Evolutionary conservation across 2,113 vertebrate genomes (phyloP), one percentile per base, ranked within the genome.

Genomic region (Alosa alosa): DNA sequence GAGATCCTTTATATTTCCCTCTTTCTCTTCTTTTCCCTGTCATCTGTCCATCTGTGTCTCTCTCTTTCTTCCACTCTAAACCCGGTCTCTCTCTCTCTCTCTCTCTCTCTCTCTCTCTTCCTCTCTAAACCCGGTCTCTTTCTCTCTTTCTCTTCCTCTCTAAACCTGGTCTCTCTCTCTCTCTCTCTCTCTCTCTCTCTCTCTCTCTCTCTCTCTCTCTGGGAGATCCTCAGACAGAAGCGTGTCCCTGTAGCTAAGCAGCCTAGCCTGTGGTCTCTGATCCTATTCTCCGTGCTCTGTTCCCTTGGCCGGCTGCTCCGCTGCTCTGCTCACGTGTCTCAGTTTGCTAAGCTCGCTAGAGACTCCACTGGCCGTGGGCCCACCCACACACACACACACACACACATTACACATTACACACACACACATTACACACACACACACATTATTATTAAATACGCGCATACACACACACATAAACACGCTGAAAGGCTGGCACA

Each of bases 371-470:
- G n/a, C n/a, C n/a, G n/a, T n/a, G n/a, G n/a, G n/a, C n/a, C n/a
- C n/a, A n/a, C n/a, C n/a, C 50, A 22, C 57, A 64, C 60, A 64
- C 60, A 64, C 60, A 64, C 60, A 64, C 60, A n/a, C n/a, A n/a
- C n/a, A n/a, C n/a, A n/a, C n/a, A n/a, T n/a, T n/a, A n/a, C n/a
- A n/a, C n/a, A n/a, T n/a, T n/a, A n/a, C n/a, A n/a, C n/a, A n/a
- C n/a, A n/a, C n/a, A n/a, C n/a, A n/a, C n/a, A n/a, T n/a, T n/a
- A n/a, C n/a, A 64, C 60, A 64, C 20, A 6, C 7, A 64, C 60
- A 25, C n/a, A 25, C 22, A n/a, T n/a, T n/a, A n/a, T n/a, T n/a
- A n/a, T n/a, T n/a, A n/a, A n/a, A n/a, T n/a, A n/a, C n/a, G n/a
- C n/a, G n/a, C n/a, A n/a, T n/a, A n/a, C n/a, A n/a, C n/a, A n/a